Conservation (phyloP, 2,888 invertebrate genomes). For the Oscheius myriophilus region DNA sequence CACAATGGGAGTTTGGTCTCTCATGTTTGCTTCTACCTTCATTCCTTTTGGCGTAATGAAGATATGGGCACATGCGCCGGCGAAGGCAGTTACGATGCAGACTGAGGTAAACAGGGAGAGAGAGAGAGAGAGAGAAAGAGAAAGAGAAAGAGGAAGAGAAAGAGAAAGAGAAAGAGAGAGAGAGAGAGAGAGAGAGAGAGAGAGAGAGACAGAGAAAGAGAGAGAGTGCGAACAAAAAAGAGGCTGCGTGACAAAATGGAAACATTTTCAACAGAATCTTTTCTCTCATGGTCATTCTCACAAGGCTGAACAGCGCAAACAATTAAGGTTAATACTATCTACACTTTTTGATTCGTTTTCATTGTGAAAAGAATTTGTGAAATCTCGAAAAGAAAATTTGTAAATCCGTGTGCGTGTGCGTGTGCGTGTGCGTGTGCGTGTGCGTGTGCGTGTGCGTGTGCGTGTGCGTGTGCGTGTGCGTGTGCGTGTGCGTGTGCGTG, state of each 20-base stretch:
- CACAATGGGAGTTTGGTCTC: constrained; percentile 62
- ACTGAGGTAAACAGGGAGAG: constrained; percentile 2
- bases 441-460: too few relatives aligned
- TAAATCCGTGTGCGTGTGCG: too few relatives aligned
- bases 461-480: too few relatives aligned
- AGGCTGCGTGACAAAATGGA: not conserved
- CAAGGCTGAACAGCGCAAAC: too few relatives aligned
- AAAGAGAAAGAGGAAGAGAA: not conserved
- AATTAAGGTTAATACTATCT: too few relatives aligned
- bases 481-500: too few relatives aligned
- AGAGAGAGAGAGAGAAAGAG: not conserved
- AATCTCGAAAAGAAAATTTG: too few relatives aligned
- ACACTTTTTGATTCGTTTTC: too few relatives aligned
- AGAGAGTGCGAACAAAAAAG: not conserved
- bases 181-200: not conserved
- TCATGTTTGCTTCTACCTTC: constrained; percentile 63
- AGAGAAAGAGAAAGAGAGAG: not conserved
- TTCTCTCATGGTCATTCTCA: not conserved
- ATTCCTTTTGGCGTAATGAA: constrained; percentile 52
- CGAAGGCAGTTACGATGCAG: constrained; percentile 36
- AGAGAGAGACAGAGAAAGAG: not conserved
- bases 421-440: too few relatives aligned
- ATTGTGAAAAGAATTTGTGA: too few relatives aligned
- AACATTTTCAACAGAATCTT: not conserved
- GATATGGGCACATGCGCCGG: constrained; percentile 58